Percentiles rank a stretch among this genome's conserved stretches.
Evolutionary conservation across 2,113 vertebrate genomes (phyloP).

Genomic region (Aegithalos caudatus): DNA sequence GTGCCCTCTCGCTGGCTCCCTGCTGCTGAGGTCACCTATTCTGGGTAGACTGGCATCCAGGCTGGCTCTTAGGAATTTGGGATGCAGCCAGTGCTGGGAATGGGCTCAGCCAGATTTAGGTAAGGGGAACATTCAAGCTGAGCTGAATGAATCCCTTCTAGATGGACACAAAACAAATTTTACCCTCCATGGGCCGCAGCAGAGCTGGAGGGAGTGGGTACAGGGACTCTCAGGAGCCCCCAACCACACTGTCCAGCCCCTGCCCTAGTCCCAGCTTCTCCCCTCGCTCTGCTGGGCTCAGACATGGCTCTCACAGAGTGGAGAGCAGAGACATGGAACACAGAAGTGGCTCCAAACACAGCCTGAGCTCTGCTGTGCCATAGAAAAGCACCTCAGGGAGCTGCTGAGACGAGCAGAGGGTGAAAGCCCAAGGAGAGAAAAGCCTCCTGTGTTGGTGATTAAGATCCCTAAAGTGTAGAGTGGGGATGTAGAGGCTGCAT

Average conservation of each 20-base stretch:
- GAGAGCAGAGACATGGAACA: background rate
- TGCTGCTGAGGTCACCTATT: background rate
- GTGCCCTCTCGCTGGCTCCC: background rate
- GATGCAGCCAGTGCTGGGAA: background rate
- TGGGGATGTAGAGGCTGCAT: background rate
- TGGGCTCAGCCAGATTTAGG: background rate
- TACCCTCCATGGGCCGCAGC: background rate
- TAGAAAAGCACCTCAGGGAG: fast-evolving
- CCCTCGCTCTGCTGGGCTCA: background rate
- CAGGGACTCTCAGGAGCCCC: background rate
- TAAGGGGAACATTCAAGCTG: background rate
- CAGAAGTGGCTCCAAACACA: background rate
- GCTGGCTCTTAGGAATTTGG: background rate
- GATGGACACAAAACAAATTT: background rate
- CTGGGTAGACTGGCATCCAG: background rate
- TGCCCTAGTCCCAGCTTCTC: background rate
- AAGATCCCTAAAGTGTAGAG: background rate
- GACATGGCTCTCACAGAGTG: fast-evolving
- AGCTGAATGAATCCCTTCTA: background rate
- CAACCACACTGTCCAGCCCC: fast-evolving
- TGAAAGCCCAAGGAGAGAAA: fast-evolving
- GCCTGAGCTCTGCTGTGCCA: background rate
- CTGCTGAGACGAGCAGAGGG: background rate
- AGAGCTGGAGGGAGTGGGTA: fast-evolving
- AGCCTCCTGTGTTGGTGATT: background rate